Evolutionary conservation across 2,113 vertebrate species (phyloP).

Genomic region (Saguinus midas): DNA sequence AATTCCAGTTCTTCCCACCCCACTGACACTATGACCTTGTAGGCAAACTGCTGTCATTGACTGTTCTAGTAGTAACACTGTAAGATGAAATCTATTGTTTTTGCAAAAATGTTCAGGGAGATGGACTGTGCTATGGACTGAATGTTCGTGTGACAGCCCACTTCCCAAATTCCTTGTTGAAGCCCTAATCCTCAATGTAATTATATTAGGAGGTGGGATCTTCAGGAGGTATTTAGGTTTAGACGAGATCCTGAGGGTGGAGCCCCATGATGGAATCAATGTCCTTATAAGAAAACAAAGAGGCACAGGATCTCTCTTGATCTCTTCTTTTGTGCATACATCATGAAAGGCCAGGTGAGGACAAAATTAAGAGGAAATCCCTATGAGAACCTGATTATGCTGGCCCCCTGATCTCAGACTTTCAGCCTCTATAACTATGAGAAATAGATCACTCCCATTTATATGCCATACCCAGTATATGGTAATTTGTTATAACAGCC

Average conservation of each 20-base stretch:
- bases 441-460: background rate
- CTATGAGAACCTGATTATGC: background rate
- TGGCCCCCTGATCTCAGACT: background rate
- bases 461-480: background rate
- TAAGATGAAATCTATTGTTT: background rate
- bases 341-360: background rate
- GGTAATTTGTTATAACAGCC: background rate
- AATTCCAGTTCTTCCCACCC: background rate
- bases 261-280: no score
- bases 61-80: background rate
- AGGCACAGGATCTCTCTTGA: background rate
- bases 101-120: background rate
- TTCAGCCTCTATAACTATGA: background rate
- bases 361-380: no score
- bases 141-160: background rate
- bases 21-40: background rate
- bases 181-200: background rate
- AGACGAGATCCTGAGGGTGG: background rate
- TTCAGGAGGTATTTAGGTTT: background rate
- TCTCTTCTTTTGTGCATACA: background rate
- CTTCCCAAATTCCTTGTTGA: background rate
- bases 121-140: background rate
- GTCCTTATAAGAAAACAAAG: background rate
- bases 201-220: background rate
- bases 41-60: background rate